Conservation (phyloP, 2,797 vertebrate species). For the Chelmon rostratus region DNA sequence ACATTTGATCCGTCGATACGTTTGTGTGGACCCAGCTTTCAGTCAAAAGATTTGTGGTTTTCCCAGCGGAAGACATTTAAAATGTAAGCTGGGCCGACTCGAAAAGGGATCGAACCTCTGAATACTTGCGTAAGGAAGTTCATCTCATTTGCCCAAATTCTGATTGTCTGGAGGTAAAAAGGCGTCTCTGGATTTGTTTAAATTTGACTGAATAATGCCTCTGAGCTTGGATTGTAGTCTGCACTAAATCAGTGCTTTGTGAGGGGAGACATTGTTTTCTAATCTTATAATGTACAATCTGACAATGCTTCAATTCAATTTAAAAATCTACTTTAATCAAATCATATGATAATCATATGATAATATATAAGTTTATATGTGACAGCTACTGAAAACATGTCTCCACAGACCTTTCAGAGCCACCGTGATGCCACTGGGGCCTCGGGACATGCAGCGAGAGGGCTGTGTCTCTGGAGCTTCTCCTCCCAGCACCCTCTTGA, state of each 20-base stretch:
- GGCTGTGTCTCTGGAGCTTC: slow-evolving; percentile 92
- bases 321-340: background rate
- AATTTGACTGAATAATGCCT: background rate
- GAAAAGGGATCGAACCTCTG: background rate
- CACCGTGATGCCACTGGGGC: slow-evolving; percentile 87
- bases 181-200: background rate
- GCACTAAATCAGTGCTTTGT: background rate
- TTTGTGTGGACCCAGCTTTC: background rate
- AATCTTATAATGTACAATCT: background rate
- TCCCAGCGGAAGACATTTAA: background rate
- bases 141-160: background rate
- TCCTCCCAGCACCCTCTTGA: slow-evolving; percentile 90
- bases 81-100: slow-evolving; percentile 13
- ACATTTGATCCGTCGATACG: background rate
- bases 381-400: too few species aligned
- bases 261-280: background rate
- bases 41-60: slow-evolving; percentile 12
- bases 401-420: slow-evolving; percentile 92
- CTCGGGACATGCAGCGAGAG: slow-evolving; percentile 90
- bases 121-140: background rate
- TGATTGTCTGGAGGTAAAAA: too few species aligned
- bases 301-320: background rate
- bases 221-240: background rate
- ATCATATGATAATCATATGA: too few species aligned
- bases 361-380: too few species aligned